Conservation (phyloP, 2,888 invertebrate genomes). For the Escarpia spicata region DNA sequence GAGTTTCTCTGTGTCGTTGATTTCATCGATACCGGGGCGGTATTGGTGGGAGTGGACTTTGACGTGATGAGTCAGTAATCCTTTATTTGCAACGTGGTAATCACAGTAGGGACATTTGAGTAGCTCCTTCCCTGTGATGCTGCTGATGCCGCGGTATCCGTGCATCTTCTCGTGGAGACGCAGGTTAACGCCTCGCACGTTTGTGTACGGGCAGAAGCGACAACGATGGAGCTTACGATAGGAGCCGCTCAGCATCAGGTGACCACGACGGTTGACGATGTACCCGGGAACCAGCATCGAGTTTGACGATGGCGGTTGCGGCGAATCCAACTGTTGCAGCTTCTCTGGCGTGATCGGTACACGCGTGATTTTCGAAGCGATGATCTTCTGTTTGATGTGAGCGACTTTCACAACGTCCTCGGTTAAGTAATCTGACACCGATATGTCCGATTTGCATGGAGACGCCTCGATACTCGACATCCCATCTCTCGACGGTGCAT, state of each 20-base stretch:
- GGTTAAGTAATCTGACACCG: not conserved
- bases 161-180: constrained; percentile 87
- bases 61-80: constrained; percentile 72
- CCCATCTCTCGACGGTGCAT: not conserved
- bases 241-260: constrained; percentile 76
- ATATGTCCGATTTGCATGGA: constrained; percentile 50
- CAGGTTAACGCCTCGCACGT: constrained; percentile 81
- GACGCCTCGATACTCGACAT: constrained; percentile 42
- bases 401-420: constrained; percentile 55
- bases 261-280: constrained; percentile 39
- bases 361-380: constrained; percentile 57
- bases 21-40: constrained; percentile 42
- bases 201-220: constrained; percentile 84
- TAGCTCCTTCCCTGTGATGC: constrained; percentile 48
- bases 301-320: not conserved
- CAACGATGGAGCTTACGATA: constrained; percentile 87
- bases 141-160: constrained; percentile 58
- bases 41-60: constrained; percentile 73
- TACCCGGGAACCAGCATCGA: constrained; percentile 47
- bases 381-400: constrained; percentile 58
- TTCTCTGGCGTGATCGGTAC: constrained; percentile 48
- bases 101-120: constrained; percentile 81
- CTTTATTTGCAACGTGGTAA: constrained; percentile 80
- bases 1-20: constrained; percentile 41
- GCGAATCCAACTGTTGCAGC: constrained; percentile 29